phyloP scores from a whole-genome alignment of 2,113 vertebrate species.

The Etia nguti region DNA sequence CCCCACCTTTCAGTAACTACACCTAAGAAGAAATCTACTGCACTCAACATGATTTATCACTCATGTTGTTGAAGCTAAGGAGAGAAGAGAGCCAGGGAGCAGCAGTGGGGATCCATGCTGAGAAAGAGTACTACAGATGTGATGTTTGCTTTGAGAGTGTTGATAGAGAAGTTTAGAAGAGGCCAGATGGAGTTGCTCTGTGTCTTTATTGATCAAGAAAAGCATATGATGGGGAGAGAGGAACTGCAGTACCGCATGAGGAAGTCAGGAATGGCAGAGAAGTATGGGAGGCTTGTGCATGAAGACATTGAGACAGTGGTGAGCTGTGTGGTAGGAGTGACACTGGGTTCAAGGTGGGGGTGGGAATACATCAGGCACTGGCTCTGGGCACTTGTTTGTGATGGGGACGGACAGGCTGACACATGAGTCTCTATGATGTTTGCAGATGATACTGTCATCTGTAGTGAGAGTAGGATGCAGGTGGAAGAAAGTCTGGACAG shows the following conservation, averaged over 20 bases:
- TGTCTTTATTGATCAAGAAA: background rate
- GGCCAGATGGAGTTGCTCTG: background rate
- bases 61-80: background rate
- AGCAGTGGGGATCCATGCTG: background rate
- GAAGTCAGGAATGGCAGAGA: background rate
- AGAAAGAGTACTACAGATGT: background rate
- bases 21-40: background rate
- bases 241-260: background rate
- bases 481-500: background rate
- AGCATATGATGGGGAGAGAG: background rate
- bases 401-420: accelerated
- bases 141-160: background rate
- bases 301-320: background rate
- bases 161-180: background rate
- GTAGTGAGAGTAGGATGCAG: background rate
- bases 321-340: background rate
- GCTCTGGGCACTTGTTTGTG: background rate
- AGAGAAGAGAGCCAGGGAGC: background rate
- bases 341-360: background rate
- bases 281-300: background rate
- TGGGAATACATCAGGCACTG: accelerated
- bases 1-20: background rate
- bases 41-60: background rate
- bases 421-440: background rate
- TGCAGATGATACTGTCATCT: background rate